A percentile compares a stretch with the other conserved stretches of the same genome.
Conservation (phyloP, 2,113 vertebrate genomes). For the Tachysurus fulvidraco region DNA sequence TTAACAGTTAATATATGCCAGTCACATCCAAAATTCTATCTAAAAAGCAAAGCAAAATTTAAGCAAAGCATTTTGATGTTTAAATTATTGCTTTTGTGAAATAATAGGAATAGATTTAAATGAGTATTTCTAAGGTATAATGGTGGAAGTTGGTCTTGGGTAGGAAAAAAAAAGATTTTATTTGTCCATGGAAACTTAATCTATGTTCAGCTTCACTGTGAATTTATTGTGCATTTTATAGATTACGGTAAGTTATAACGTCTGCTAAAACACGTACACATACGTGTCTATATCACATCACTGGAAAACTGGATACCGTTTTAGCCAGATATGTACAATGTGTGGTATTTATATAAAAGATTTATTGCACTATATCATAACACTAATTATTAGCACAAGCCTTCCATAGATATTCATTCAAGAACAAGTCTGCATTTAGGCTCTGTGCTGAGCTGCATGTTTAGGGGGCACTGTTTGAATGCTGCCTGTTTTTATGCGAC, state of each 20-base stretch:
- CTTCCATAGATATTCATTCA: neutral
- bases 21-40: neutral
- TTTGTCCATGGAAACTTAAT: neutral
- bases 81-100: neutral
- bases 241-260: neutral
- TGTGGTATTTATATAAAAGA: constrained; percentile 13
- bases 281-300: neutral
- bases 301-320: neutral
- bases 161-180: neutral
- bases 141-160: neutral
- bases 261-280: no score
- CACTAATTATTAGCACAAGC: neutral
- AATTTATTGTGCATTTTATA: neutral
- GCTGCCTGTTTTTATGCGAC: constrained; percentile 68
- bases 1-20: neutral
- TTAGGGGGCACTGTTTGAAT: constrained; percentile 55
- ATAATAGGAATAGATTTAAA: neutral
- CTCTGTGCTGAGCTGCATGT: constrained; percentile 11
- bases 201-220: neutral
- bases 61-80: neutral
- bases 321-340: neutral
- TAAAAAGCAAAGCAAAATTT: neutral
- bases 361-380: constrained; percentile 4
- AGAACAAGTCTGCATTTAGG: constrained; percentile 12
- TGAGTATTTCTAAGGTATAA: neutral